A percentile compares a stretch with the other conserved stretches of the same genome.
Conservation (phyloP, 2,888 invertebrate genomes). For the Lithodes maja region DNA sequence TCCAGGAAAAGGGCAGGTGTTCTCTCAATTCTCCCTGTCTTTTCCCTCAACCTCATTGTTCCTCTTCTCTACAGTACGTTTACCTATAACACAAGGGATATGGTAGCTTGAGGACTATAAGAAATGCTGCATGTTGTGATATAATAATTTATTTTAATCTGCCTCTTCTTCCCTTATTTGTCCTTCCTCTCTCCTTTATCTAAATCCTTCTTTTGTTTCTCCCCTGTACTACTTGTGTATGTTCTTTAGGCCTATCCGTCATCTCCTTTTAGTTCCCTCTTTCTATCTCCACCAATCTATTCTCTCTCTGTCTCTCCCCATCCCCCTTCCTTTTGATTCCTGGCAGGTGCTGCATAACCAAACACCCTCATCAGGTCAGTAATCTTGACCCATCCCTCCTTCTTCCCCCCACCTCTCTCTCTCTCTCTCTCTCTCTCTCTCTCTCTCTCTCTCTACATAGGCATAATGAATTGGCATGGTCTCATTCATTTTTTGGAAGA, state of each 20-base stretch:
- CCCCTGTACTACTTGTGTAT: not conserved
- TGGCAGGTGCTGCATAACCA: slow-evolving; percentile 26
- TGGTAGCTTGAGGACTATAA: no score
- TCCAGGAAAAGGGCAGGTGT: slow-evolving; percentile 16
- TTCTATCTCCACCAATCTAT: no score
- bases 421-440: not conserved
- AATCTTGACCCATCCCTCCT: not conserved
- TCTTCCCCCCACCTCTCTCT: not conserved
- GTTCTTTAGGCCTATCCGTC: not conserved
- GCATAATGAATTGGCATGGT: not conserved
- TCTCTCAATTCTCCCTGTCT: not conserved
- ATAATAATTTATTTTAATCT: no score
- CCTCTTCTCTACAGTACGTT: no score
- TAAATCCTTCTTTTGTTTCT: no score
- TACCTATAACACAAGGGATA: no score
- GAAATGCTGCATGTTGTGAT: no score
- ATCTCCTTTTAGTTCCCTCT: not conserved
- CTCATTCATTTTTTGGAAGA: not conserved
- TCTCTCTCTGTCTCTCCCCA: not conserved
- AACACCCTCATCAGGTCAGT: slow-evolving; percentile 25
- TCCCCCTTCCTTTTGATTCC: not conserved
- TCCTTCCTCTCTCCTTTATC: no score
- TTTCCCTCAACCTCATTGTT: no score
- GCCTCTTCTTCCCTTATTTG: no score
- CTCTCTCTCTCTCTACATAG: not conserved